phyloP scores from a whole-genome alignment of 2,797 vertebrate species.

The Crocodylus rhombifer region DNA sequence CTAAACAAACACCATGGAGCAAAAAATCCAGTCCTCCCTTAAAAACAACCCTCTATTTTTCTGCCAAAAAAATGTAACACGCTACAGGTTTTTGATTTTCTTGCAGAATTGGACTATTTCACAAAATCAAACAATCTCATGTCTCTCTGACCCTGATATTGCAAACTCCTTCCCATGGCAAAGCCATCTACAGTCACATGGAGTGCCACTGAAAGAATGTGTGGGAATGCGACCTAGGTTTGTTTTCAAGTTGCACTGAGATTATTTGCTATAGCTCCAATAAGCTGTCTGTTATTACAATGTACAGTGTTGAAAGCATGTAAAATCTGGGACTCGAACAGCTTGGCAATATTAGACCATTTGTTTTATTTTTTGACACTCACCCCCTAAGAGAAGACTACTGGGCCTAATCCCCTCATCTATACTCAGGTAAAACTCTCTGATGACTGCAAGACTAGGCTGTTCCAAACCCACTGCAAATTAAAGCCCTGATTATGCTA shows the following conservation, averaged over 20 bases:
- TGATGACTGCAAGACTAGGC: background rate
- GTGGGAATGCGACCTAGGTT: background rate
- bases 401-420: background rate
- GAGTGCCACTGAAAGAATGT: background rate
- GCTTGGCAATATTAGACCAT: background rate
- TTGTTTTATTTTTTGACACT: background rate
- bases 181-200: background rate
- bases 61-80: background rate
- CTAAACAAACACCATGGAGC: no score
- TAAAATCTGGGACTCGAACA: background rate
- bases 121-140: background rate
- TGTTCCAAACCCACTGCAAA: background rate
- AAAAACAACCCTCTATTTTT: background rate
- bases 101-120: background rate
- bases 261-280: background rate
- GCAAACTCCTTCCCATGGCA: background rate
- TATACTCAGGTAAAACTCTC: background rate
- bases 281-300: background rate
- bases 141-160: background rate
- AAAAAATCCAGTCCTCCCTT: no score
- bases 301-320: background rate
- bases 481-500: background rate
- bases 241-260: background rate
- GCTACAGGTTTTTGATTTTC: background rate
- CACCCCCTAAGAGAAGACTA: background rate